These are phyloP conservation scores for Ridgeia piscesae DNA, from an alignment of 1,140 invertebrate species.

Conservation along the genomic window DNA sequence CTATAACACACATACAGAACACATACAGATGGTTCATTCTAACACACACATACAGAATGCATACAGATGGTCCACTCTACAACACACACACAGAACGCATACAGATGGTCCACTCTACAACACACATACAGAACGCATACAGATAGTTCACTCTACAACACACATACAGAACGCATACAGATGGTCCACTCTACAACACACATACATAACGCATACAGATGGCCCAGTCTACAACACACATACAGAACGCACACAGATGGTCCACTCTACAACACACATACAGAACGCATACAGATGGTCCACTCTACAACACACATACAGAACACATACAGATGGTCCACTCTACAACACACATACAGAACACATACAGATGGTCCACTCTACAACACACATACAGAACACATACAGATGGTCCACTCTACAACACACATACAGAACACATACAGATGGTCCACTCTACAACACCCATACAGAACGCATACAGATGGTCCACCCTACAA, in stretches of 20 bases:
- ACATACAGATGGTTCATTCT: constrained; percentile 93
- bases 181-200: constrained; percentile 78
- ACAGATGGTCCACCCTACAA: constrained; percentile 86
- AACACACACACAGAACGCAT: constrained; percentile 80
- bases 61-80: constrained; percentile 89
- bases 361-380: constrained; percentile 91
- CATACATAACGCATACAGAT: constrained; percentile 86
- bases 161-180: constrained; percentile 81
- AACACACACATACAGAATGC: constrained; percentile 70
- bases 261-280: constrained; percentile 73
- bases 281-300: constrained; percentile 92
- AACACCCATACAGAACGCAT: constrained; percentile 73
- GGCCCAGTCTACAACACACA: constrained; percentile 75
- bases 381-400: constrained; percentile 72
- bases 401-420: constrained; percentile 93
- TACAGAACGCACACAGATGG: constrained; percentile 88
- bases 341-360: constrained; percentile 71
- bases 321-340: constrained; percentile 92
- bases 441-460: constrained; percentile 89
- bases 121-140: constrained; percentile 76
- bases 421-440: constrained; percentile 70
- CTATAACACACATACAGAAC: constrained; percentile 72
- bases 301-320: constrained; percentile 70
- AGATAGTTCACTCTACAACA: constrained; percentile 83
- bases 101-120: constrained; percentile 86